A percentile compares a stretch with the other conserved stretches of the same genome.
These are phyloP conservation scores for Corythaeola cristata DNA, from an alignment of 2,113 vertebrate genomes.

Conservation along the genomic window DNA sequence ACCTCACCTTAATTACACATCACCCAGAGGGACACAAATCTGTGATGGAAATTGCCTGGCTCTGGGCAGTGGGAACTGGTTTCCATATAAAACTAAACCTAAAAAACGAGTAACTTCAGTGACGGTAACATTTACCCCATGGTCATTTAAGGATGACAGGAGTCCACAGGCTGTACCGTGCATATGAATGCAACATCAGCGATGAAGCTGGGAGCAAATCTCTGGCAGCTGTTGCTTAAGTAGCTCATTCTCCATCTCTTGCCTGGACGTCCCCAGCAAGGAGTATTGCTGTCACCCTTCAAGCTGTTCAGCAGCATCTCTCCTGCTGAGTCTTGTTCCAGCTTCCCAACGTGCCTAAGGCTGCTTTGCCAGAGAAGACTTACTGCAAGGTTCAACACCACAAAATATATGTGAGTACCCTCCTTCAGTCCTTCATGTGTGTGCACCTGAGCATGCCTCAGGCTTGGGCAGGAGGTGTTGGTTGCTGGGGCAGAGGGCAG, in stretches of 20 bases:
- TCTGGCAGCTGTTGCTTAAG: not conserved
- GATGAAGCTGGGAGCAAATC: not conserved
- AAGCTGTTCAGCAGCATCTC: not conserved
- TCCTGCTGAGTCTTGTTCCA: not conserved
- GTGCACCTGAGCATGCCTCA: not conserved
- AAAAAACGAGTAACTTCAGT: not conserved
- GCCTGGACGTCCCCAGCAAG: not conserved
- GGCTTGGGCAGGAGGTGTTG: not conserved
- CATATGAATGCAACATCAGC: not conserved
- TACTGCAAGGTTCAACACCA: not conserved
- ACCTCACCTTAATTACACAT: not conserved
- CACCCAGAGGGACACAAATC: not conserved
- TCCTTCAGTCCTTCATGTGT: not conserved
- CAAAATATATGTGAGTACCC: not conserved
- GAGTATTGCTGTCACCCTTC: not conserved
- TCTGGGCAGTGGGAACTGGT: not conserved
- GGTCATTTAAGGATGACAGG: not conserved
- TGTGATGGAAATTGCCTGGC: not conserved
- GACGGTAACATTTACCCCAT: not conserved
- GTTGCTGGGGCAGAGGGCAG: not conserved
- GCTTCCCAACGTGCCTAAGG: not conserved
- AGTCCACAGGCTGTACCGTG: not conserved
- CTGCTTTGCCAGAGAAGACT: not conserved
- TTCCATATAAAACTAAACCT: not conserved
- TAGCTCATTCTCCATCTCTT: not conserved